phyloP scores from a whole-genome alignment of 2,113 vertebrate species.

The Oreochromis tanganicae region DNA sequence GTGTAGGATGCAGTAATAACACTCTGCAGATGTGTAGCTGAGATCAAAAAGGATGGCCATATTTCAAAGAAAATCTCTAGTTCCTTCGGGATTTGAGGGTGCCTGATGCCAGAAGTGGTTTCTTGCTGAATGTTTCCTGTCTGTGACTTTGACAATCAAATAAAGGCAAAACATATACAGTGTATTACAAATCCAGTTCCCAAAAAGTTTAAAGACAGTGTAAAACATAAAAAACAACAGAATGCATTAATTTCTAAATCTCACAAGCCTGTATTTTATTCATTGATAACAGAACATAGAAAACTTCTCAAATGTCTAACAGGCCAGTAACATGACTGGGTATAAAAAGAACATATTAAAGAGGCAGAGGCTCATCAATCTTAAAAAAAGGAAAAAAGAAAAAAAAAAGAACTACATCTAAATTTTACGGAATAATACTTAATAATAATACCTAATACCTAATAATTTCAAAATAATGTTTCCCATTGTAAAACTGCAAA shows the following conservation, averaged over 20 bases:
- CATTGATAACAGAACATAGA: background rate
- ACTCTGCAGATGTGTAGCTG: background rate
- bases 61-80: background rate
- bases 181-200: background rate
- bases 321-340: background rate
- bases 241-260: background rate
- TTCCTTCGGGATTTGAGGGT: background rate
- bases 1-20: background rate
- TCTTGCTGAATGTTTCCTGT: background rate
- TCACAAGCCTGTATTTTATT: background rate
- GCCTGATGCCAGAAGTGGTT: background rate
- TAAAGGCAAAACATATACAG: background rate
- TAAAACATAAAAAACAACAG: background rate
- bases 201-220: background rate
- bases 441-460: background rate
- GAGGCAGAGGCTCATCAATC: background rate
- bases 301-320: background rate
- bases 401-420: background rate
- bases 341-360: background rate
- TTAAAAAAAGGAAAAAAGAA: fast-evolving
- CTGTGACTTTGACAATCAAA: background rate
- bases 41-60: background rate
- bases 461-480: background rate
- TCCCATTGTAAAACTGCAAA: background rate
- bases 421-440: background rate